Base-by-base conservation (phyloP, 2,113 vertebrate genomes). In the Chaenocephalus aceratus region DNA sequence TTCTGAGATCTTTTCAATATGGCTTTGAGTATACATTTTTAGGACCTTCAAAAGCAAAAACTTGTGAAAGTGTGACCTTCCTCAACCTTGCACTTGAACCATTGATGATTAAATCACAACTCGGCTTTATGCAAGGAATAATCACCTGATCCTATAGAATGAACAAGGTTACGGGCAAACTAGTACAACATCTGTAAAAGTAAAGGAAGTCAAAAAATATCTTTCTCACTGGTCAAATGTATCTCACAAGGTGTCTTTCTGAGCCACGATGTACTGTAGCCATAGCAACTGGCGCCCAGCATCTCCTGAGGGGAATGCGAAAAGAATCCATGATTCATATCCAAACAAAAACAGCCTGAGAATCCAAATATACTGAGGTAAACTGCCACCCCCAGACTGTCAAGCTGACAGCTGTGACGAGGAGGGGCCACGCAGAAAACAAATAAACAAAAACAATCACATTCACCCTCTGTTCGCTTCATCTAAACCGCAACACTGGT, bases 301-400 rank as follows among this genome's bases (percentile, higher is more conserved):
- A 90, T 82, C 84, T 91, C 87, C 82, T 89, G 74, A 79, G 87
- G 80, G 86, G 78, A 86, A 84, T 75, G 67, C 77, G 86, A 72
- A 82, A 76, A 72, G 61, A 86, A 91, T 86, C 81, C 77, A 78
- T 92, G 92, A 90, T 88, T 92, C 92, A 93, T 90, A 86, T 86
- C 87, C 84, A 91, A 90, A 93, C 88, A 90, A 88, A 84, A 89
- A 91, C 88, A 91, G 88, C 77, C 88, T 74, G 77, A 86, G 84
- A 87, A 77, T 92, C 86, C 92, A 91, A 91, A 92, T 89, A 91
- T 83, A 89, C 87, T 48, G 82, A 90, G 79, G 89, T 90, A 89
- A 89, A 90, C 82, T 74, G 69, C 82, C 89, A 88, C 85, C 91
- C 91, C 84, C 85, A 86, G 88, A 92, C 75, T 83, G 89, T 82